Base-by-base conservation (phyloP, 2,797 vertebrate species). In the Anguilla pacifica region DNA sequence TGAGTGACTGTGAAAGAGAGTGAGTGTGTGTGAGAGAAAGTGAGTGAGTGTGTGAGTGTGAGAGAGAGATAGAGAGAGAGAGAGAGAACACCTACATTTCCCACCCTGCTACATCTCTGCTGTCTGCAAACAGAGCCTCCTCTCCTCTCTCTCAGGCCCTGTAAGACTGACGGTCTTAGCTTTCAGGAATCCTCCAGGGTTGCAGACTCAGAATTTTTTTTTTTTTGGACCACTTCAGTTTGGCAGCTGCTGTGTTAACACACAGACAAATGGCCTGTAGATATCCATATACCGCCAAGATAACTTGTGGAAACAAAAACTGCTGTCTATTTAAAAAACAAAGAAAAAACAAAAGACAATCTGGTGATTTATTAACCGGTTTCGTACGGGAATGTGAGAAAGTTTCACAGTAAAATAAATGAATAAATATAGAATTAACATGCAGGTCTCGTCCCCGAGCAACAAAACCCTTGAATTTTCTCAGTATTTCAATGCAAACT, bases 401-500 rank as follows among this genome's bases (percentile, higher is more conserved):
- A 15, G 25, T 72, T 15, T 51, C 46, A 51, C 51, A 77, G 70
- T 86, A 53, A 74, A 59, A 59, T 15, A 57, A 57, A 9, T 35
- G 35, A 35, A 81, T 57, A 81, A 79, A 57, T 39, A 22, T 43
- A 10, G 11, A 51, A 53, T 22, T 22, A 28, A 11, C 82, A 64
- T 49, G 22, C 59, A 61, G 4, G 59, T 22, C 59, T 22, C 19
- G 2, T 61, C 13, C 15, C 79, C 64, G 22, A 43, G 31, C 72
- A 59, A 53, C 31, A n/a, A 55, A 79, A 25, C 35, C 74, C 19
- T 59, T 61, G 59, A 61, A 22, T 17, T 61, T 22, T 17, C 22
- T 61, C 89, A 55, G 85, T 85, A 84, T 91, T 90, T 90, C 87
- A 86, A 70, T 55, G 86, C 64, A 70, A 87, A 86, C 46, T 91